These are phyloP conservation scores for Malurus melanocephalus DNA, from an alignment of 2,113 vertebrate species.

Conservation along the genomic window DNA sequence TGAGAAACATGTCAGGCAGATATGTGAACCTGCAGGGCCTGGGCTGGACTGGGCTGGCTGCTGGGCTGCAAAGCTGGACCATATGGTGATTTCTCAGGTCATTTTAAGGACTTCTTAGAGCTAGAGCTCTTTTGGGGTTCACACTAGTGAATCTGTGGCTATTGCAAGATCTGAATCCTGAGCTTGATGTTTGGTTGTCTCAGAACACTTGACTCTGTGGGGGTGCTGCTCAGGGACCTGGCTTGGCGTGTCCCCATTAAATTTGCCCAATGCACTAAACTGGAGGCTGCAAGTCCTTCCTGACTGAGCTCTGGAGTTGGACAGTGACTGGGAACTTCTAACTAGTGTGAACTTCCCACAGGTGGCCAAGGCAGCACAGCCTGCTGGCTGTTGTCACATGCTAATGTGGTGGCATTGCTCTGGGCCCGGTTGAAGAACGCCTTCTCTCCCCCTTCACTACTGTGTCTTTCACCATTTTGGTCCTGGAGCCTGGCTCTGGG, in stretches of 20 bases:
- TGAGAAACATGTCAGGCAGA: background rate
- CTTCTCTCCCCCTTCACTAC: background rate
- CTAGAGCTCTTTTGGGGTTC: background rate
- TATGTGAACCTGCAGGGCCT: accelerated
- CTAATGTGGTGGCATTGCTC: accelerated
- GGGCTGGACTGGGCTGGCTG: background rate
- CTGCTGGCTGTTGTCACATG: background rate
- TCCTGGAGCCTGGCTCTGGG: background rate
- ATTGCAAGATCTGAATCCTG: background rate
- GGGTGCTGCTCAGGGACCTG: background rate
- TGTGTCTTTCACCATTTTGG: background rate
- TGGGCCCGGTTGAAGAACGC: background rate
- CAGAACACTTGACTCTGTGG: background rate
- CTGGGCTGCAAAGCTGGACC: background rate
- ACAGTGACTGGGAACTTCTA: accelerated
- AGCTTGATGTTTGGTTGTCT: background rate
- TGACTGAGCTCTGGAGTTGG: background rate
- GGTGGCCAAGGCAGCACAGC: background rate
- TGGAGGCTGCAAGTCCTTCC: background rate
- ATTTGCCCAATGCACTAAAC: accelerated
- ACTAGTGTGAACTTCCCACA: background rate
- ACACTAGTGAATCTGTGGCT: background rate
- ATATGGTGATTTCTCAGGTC: accelerated
- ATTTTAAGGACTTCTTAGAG: background rate
- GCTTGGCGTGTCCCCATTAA: background rate